Conservation (phyloP, 2,113 vertebrate genomes). For the Triplophysa tibetana region DNA sequence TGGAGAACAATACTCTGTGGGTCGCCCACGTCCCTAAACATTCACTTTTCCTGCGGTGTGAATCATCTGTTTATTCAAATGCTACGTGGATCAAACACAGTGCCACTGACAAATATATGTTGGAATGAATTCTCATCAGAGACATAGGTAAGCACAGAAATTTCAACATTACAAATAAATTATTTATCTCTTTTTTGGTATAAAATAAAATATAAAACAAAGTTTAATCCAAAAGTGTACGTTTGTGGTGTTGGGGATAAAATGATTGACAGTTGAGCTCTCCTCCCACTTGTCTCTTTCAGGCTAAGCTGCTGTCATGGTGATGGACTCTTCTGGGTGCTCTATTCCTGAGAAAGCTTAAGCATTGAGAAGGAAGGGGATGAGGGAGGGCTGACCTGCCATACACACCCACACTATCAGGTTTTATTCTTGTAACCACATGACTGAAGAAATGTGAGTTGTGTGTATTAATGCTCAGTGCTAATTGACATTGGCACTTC, state of each 20-base stretch:
- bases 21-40: slow-evolving; percentile 6
- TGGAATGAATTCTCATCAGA: background rate
- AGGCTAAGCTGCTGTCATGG: slow-evolving; percentile 43
- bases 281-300: slow-evolving; percentile 19
- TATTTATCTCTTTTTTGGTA: too few relatives aligned
- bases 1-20: slow-evolving; percentile 13
- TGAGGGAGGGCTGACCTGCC: slow-evolving; percentile 17
- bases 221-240: too few relatives aligned
- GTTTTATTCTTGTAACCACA: background rate
- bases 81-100: slow-evolving; percentile 3
- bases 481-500: background rate
- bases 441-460: slow-evolving; percentile 4
- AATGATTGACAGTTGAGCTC: slow-evolving; percentile 46
- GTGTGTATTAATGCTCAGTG: background rate
- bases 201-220: too few relatives aligned
- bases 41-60: slow-evolving; percentile 17
- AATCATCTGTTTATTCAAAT: slow-evolving; percentile 16
- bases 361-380: background rate
- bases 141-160: too few relatives aligned
- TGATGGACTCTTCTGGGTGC: slow-evolving; percentile 12
- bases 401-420: slow-evolving; percentile 23
- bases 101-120: background rate
- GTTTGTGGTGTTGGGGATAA: background rate
- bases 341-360: slow-evolving; percentile 24
- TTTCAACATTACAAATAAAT: too few relatives aligned